Percentiles rank a stretch among this genome's conserved stretches.
phyloP scores from a whole-genome alignment of 2,113 vertebrate species.

The Micronisus gabar region DNA sequence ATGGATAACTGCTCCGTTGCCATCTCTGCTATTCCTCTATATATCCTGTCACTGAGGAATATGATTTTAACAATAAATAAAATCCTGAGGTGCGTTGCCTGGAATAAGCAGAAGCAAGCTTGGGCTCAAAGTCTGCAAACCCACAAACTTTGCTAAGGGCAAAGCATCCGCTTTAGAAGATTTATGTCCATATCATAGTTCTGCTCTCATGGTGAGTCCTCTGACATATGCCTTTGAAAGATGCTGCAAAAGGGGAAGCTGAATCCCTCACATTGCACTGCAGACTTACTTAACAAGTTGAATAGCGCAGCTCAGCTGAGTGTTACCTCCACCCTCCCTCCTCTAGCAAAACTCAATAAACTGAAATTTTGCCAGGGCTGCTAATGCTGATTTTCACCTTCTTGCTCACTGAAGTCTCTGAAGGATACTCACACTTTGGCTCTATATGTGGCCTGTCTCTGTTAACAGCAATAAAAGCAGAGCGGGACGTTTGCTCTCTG shows the following conservation, averaged over 20 bases:
- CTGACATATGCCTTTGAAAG: neutral
- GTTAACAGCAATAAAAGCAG: neutral
- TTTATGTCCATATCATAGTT: neutral
- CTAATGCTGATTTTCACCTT: neutral
- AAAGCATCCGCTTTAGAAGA: neutral
- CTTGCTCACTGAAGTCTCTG: neutral
- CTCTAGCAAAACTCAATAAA: neutral
- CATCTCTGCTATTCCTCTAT: neutral
- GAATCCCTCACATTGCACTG: neutral
- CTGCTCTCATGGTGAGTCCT: neutral
- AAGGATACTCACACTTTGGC: neutral
- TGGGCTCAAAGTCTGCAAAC: neutral
- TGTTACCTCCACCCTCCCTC: neutral
- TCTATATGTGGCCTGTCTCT: neutral
- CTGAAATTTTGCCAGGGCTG: neutral
- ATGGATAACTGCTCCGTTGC: neutral
- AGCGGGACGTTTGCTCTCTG: rapidly evolving
- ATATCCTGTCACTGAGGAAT: neutral
- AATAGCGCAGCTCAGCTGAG: neutral
- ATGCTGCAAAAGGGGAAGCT: neutral
- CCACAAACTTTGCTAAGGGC: neutral
- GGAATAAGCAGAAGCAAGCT: neutral
- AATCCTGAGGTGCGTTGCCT: neutral
- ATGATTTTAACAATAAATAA: neutral
- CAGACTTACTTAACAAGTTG: neutral